Evolutionary conservation across 2,888 invertebrate species (phyloP).

Genomic region (Acleris emargana): DNA sequence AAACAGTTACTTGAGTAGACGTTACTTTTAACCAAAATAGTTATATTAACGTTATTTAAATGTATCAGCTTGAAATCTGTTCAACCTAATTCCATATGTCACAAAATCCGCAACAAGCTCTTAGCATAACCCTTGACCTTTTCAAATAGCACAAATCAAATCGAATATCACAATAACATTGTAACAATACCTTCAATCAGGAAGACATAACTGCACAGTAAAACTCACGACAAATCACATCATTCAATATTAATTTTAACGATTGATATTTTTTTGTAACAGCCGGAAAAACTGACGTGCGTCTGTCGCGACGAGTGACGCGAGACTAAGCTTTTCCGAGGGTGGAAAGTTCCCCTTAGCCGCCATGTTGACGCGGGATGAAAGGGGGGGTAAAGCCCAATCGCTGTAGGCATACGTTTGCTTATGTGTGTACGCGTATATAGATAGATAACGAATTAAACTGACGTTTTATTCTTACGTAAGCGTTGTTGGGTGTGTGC

Average conservation of each 20-base stretch:
- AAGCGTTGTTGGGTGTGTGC: no score
- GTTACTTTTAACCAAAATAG: no score
- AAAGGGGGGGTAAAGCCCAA: constrained; percentile 8
- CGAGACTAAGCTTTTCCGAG: constrained; percentile 54
- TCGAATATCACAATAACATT: not conserved
- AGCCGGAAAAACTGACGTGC: constrained; percentile 41
- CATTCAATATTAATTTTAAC: constrained; percentile 12
- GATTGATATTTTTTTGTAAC: constrained; percentile 14
- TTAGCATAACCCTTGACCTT: constrained; percentile 20
- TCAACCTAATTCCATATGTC: not conserved
- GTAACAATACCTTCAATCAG: not conserved
- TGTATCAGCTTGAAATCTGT: no score
- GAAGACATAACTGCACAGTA: constrained; percentile 4
- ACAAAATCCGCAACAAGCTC: not conserved
- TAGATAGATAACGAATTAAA: no score
- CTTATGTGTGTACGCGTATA: no score
- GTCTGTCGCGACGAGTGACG: constrained; percentile 41
- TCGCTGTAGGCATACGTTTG: no score
- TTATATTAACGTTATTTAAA: no score
- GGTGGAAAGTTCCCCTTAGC: constrained; percentile 39
- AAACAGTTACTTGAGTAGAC: no score
- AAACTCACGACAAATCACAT: not conserved
- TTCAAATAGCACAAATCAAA: constrained; percentile 1
- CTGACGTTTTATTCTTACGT: no score
- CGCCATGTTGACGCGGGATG: constrained; percentile 37